Conservation (phyloP, 1,140 invertebrate species). For the Papilio dardanus region DNA sequence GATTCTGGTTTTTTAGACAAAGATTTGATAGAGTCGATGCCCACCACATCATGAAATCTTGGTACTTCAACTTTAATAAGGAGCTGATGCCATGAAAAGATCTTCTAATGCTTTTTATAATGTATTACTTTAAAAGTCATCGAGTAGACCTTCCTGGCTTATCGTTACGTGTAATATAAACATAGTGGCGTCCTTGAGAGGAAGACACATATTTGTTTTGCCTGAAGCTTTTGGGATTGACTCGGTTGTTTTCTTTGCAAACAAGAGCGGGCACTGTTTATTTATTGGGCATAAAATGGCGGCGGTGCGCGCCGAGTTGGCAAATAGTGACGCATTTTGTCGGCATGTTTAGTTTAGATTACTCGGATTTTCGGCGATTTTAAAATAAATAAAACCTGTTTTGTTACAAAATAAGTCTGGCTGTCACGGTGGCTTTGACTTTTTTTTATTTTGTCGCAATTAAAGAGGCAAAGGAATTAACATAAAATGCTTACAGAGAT, state of each 20-base stretch:
- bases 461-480: neutral
- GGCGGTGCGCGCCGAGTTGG: conserved; percentile 33
- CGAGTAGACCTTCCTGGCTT: conserved; percentile 21
- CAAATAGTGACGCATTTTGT: conserved; percentile 49
- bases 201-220: conserved; percentile 72
- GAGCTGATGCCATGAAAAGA: neutral
- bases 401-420: conserved; percentile 23
- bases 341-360: conserved; percentile 53
- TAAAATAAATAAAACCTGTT: conserved; percentile 51
- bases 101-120: neutral
- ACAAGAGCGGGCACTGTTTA: conserved; percentile 60
- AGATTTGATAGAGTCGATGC: no score
- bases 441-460: conserved; percentile 7
- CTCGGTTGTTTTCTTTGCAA: conserved; percentile 71
- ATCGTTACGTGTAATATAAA: conserved; percentile 47
- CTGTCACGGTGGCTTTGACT: conserved; percentile 3
- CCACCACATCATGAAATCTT: neutral
- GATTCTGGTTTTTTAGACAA: no score
- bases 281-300: conserved; percentile 54
- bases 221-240: conserved; percentile 61
- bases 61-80: neutral
- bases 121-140: neutral
- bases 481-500: neutral
- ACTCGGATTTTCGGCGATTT: conserved; percentile 54
- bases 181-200: conserved; percentile 56